Evolutionary conservation across 2,113 vertebrate genomes (phyloP), one percentile per base, ranked within the genome.

Genomic region (Grammomys dolichurus): DNA sequence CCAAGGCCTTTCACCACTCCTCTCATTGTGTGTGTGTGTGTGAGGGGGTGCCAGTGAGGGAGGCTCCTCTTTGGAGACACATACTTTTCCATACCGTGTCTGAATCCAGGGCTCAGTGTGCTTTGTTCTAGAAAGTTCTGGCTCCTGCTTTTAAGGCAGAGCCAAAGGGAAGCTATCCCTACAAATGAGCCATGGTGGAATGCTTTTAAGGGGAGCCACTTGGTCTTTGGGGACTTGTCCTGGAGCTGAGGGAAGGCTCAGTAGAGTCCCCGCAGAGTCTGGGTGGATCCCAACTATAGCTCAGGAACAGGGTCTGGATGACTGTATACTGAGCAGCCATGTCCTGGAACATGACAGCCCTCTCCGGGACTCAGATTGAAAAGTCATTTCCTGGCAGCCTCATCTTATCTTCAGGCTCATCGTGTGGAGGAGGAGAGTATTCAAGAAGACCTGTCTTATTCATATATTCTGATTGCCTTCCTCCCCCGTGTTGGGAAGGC

Each of bases 301-400:
- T 92, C 0, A 2, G 97, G 98, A 97, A 97, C 95, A 95, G 96
- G 70, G 93, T 97, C 97, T 96, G 97, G 96, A 97, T 97, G 97
- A 93, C 80, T 0, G 82, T 97, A 97, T 97, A 96, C 95, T 82
- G 72, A 96, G 91, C 91, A 97, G 91, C 96, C 95, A 95, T 96
- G 96, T 94, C 97, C 97, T 96, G 14, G 97, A 93, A 97, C 90
- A 95, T 85, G 95, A 94, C 97, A 93, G 75, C 94, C 97, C 95
- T 95, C 97, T 95, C 78, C 0, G 84, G 97, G 95, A 97, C 87
- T 36, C 82, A 97, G 97, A 97, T 96, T 24, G 96, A 97, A 97
- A 98, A 97, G 97, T 97, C 97, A 97, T 95, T 97, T 97, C 97
- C 90, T 86, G 90, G 81, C 94, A 93, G 63, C 26, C 85, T 82